Evolutionary conservation across 2,888 invertebrate species (phyloP).

Genomic region (Leptopilina myrica): DNA sequence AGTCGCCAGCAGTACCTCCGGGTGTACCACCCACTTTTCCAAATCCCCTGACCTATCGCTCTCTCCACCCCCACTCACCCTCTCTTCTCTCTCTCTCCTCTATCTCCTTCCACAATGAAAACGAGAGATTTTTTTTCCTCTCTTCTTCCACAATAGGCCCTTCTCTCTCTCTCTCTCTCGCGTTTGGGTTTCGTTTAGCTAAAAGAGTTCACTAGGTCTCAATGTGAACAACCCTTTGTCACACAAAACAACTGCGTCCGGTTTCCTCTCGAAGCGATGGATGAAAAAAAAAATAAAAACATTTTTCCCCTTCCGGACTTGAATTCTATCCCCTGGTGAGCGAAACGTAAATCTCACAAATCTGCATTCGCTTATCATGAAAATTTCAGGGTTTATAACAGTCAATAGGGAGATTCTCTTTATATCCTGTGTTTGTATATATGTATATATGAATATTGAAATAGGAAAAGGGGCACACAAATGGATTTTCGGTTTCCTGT

Average conservation of each 20-base stretch:
- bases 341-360: not conserved
- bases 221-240: conserved; percentile 18
- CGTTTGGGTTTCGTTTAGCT: conserved; percentile 30
- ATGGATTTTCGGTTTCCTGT: conserved; percentile 5
- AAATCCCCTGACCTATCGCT: conserved; percentile 46
- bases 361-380: conserved; percentile 10
- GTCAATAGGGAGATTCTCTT: conserved; percentile 18
- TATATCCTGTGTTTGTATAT: not conserved
- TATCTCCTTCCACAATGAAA: not conserved
- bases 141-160: not conserved
- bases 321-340: not conserved
- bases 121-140: not conserved
- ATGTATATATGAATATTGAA: not conserved
- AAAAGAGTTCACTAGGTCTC: conserved; percentile 32
- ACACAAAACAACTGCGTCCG: conserved; percentile 36
- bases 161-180: conserved; percentile 38
- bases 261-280: conserved; percentile 15
- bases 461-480: not conserved
- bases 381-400: not conserved
- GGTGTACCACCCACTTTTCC: conserved; percentile 45
- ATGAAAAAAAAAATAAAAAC: not conserved
- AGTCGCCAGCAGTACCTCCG: conserved; percentile 32
- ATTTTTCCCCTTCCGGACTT: not conserved
- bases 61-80: not conserved
- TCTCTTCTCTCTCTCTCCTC: conserved; percentile 43